phyloP scores from a whole-genome alignment of 1,140 invertebrate genomes.

The Wasmannia auropunctata region DNA sequence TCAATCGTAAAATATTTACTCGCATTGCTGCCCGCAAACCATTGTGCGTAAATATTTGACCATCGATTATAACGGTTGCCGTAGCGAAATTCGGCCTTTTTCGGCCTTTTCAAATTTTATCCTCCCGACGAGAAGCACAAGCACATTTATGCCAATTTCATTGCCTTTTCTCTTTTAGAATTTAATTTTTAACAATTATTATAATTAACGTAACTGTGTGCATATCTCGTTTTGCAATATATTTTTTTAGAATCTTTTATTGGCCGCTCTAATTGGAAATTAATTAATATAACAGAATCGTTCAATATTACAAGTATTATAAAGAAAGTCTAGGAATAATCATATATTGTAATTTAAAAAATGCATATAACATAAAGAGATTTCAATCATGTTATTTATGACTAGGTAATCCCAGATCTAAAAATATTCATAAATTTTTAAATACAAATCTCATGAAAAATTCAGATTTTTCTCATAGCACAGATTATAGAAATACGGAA shows the following conservation, averaged over 20 bases:
- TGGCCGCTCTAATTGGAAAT: background rate
- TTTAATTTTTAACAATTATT: background rate
- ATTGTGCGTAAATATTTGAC: constrained; percentile 18
- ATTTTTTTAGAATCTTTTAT: background rate
- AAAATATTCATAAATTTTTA: background rate
- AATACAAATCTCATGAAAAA: background rate
- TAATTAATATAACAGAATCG: background rate
- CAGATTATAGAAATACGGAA: background rate
- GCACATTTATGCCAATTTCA: background rate
- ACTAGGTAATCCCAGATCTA: background rate
- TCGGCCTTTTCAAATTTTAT: background rate
- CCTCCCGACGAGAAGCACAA: background rate
- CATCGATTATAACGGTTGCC: constrained; percentile 10
- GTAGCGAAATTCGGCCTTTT: background rate
- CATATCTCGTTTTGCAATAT: background rate
- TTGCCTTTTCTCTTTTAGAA: background rate
- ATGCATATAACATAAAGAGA: background rate
- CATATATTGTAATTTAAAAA: background rate
- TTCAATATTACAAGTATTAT: background rate
- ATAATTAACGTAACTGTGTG: background rate
- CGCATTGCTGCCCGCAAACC: constrained; percentile 1
- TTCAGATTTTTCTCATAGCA: background rate
- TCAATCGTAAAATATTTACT: constrained; percentile 52
- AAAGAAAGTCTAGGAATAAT: background rate
- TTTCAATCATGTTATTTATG: background rate